Evolutionary conservation across 2,113 vertebrate genomes (phyloP), one percentile per base, ranked within the genome.

Genomic region (Cyanistes caeruleus): DNA sequence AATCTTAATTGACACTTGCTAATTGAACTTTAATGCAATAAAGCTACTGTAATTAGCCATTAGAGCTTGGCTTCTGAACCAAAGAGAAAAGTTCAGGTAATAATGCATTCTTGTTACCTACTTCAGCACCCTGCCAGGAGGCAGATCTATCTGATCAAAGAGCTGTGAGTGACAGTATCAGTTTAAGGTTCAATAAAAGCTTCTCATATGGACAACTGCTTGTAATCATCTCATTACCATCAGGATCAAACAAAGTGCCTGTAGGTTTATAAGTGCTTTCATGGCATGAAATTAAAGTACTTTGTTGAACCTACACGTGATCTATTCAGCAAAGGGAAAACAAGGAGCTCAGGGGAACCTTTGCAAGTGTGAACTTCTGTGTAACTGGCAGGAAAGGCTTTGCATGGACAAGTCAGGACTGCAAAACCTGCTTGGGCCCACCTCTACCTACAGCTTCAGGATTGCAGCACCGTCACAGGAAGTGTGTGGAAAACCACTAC

Each of bases 121-220:
- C 64, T 86, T 65, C n/a, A 80, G 14, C 37, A 49, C 16, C 16
- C 43, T 90, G 62, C 75, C 67, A 77, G 72, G 56, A 90, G 68
- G 51, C 64, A 88, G 79, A 64, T 85, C 20, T 63, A 12, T 20
- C 31, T 89, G 91, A 96, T 90, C 87, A 91, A 92, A 96, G 80
- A 59, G 63, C 63, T 30, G 25, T 20, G 63, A 86, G 55, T 55
- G 59, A 73, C 37, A 65, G 60, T 37, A 87, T 74, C 13, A 1
- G 78, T 96, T 94, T 69, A 81, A 89, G 17, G 51, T 81, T 73
- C 64, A 67, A 30, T 55, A 89, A 81, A 65, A 70, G 51, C 81
- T 84, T 70, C 60, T 94, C 11, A 6, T 41, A 30, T 6, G 35
- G 59, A 51, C 48, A 89, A 65, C 55, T 86, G 31, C 55, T 70